Percentiles rank a stretch among this genome's conserved stretches.
Conservation (phyloP, 2,113 vertebrate genomes). For the Bungarus multicinctus region DNA sequence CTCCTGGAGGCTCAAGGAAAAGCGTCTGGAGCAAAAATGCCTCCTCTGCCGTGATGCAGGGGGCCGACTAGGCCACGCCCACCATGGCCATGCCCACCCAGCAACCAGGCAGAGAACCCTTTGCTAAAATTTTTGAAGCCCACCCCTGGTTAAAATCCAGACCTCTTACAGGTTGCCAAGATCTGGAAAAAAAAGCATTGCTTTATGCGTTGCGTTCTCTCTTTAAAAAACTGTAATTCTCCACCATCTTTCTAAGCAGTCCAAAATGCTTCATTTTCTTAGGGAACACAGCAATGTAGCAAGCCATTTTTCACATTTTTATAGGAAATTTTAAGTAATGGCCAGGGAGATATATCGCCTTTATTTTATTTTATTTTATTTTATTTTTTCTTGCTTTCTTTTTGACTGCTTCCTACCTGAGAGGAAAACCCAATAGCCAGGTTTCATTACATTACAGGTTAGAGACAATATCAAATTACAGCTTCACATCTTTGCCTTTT, state of each 20-base stretch:
- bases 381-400: not conserved
- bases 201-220: not conserved
- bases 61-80: no score
- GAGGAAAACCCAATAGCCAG: not conserved
- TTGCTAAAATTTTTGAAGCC: no score
- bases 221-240: not conserved
- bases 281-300: not conserved
- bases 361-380: not conserved
- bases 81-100: no score
- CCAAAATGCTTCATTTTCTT: not conserved
- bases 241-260: not conserved
- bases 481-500: not conserved
- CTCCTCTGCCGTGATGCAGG: no score
- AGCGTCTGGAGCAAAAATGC: no score
- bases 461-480: not conserved
- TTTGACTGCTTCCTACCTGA: not conserved
- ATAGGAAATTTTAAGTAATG: not conserved
- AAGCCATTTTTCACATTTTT: not conserved
- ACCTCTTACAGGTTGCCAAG: not conserved
- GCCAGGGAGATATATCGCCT: not conserved
- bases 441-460: not conserved
- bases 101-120: no score
- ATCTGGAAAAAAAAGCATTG: not conserved
- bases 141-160: no score
- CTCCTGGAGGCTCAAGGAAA: no score